phyloP scores from a whole-genome alignment of 2,113 vertebrate species.

The Triplophysa tibetana region DNA sequence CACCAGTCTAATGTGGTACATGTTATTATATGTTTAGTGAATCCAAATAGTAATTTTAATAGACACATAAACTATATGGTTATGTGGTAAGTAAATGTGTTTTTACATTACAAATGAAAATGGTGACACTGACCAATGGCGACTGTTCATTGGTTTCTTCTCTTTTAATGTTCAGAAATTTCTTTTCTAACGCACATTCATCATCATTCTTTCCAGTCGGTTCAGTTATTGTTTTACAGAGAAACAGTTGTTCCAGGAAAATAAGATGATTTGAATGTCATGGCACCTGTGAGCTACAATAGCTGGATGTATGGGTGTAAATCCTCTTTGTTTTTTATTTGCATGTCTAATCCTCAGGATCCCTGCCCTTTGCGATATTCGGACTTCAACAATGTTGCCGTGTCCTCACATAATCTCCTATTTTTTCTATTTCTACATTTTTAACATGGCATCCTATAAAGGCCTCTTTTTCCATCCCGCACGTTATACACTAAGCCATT shows the following conservation, averaged over 20 bases:
- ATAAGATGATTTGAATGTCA: slow-evolving; percentile 25
- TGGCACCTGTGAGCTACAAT: slow-evolving; percentile 17
- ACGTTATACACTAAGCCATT: slow-evolving; percentile 18
- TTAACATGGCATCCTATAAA: not conserved
- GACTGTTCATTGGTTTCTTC: too few species aligned
- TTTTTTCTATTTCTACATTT: not conserved
- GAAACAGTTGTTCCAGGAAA: slow-evolving; percentile 14
- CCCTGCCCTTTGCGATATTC: not conserved
- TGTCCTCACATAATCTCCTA: not conserved
- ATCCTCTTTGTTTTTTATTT: not conserved
- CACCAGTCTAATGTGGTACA: too few species aligned
- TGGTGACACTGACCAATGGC: too few species aligned
- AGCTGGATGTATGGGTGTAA: slow-evolving; percentile 18
- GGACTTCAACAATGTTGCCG: not conserved
- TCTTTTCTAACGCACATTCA: not conserved
- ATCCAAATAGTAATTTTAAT: too few species aligned
- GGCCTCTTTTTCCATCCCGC: not conserved
- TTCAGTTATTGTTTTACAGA: not conserved
- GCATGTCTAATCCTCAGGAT: slow-evolving; percentile 15
- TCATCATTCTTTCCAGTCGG: not conserved
- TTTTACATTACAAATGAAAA: too few species aligned
- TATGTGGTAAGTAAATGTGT: too few species aligned
- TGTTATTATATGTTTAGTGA: too few species aligned
- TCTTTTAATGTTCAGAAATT: not conserved
- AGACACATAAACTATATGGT: too few species aligned